Percentiles rank a stretch among this genome's conserved stretches.
These are phyloP conservation scores for Choreutis nemorana DNA, from an alignment of 2,888 invertebrate species.

Conservation along the genomic window DNA sequence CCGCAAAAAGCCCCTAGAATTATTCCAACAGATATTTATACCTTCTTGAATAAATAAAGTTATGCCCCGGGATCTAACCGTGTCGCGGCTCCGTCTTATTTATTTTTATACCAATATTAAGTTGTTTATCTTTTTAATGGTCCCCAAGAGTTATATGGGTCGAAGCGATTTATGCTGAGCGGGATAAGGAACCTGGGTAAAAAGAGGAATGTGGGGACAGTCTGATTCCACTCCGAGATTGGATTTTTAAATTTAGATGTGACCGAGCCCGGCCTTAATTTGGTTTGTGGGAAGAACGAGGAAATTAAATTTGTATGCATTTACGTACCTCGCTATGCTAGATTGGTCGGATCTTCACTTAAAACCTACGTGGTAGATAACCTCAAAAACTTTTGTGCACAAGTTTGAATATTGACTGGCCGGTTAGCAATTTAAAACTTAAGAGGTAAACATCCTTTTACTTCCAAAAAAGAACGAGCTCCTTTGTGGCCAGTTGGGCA, in stretches of 20 bases:
- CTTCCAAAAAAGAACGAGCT: too few species aligned
- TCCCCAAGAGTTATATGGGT: slow-evolving; percentile 56
- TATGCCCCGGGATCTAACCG: slow-evolving; percentile 52
- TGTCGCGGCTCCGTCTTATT: slow-evolving; percentile 49
- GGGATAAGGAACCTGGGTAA: slow-evolving; percentile 45
- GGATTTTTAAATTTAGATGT: slow-evolving; percentile 62
- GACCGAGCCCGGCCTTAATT: slow-evolving; percentile 36
- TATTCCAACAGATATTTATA: slow-evolving; percentile 64
- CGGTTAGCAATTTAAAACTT: too few species aligned
- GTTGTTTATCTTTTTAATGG: slow-evolving; percentile 67
- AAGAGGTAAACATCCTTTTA: too few species aligned
- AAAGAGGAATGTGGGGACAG: slow-evolving; percentile 43
- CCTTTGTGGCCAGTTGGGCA: too few species aligned
- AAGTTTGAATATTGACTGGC: too few species aligned
- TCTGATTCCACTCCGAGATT: slow-evolving; percentile 51
- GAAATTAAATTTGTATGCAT: slow-evolving; percentile 3
- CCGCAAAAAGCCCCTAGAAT: slow-evolving; percentile 63
- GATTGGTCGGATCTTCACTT: slow-evolving; percentile 7
- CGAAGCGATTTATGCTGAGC: slow-evolving; percentile 49
- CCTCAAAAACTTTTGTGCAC: too few species aligned
- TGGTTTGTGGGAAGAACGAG: too few species aligned
- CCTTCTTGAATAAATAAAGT: slow-evolving; percentile 66
- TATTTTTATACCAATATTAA: slow-evolving; percentile 65
- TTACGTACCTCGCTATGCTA: slow-evolving; percentile 1
- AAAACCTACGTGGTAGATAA: too few species aligned